Base-by-base conservation (phyloP, 2,113 vertebrate genomes). In the Calyptommatus sinebrachiatus region DNA sequence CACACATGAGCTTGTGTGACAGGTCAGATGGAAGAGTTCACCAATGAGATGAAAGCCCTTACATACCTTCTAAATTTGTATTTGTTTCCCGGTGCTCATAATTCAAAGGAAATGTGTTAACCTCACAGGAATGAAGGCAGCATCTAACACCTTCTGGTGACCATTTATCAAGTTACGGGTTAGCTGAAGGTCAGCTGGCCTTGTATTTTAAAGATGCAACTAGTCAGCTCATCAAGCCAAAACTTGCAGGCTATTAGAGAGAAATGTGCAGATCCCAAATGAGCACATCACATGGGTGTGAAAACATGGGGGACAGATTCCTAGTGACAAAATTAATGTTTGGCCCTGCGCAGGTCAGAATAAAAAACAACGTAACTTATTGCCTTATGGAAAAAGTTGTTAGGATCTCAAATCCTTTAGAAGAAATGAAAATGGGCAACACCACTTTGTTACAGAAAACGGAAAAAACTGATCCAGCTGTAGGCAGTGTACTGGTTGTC, bases 91-190 rank as follows among this genome's bases (percentile, higher is more conserved):
- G 41, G 0, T 76, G n/a, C 31, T 20, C 48, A 67, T 69, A 66
- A 80, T 60, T 48, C 75, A 81, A 77, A 65, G 88, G 29, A 78
- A 83, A 80, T 74, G 61, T 63, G 71, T 65, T 88, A 81, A 66
- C 84, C 81, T 67, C 60, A 81, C 41, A 87, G 66, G 31, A 11
- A 35, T 65, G 53, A 83, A 85, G 62, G 6, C 48, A 80, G 78
- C 79, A 84, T 76, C 57, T 5, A 70, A 50, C 68, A 78, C 71
- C 69, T 89, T 72, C 85, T 83, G 68, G 29, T 83, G 88, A 78
- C 83, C 77, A 29, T 87, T 83, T 86, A 81, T 83, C 75, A 65
- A 83, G 84, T 73, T 72, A 24, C 0, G 80, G 89, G 85, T 90
- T 86, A 89, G 76, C n/a, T 77, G 65, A 28, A 61, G 87, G 85